These are phyloP conservation scores for Apis cerana DNA, from an alignment of 1,140 invertebrate genomes.

Conservation along the genomic window DNA sequence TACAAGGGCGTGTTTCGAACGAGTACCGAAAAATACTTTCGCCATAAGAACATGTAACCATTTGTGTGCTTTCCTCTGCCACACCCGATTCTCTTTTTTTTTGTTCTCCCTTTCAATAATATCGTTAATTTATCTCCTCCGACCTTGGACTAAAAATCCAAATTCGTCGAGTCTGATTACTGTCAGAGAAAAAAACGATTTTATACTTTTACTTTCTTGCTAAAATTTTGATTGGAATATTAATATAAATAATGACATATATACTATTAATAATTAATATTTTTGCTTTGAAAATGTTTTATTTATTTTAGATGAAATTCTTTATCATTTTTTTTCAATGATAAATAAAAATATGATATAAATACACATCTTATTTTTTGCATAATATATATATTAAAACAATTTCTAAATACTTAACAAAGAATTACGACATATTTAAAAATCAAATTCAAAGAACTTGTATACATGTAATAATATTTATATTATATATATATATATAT, in stretches of 20 bases:
- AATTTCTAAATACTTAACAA: not conserved
- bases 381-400: not conserved
- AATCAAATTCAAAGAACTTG: too few relatives aligned
- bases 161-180: conserved; percentile 14
- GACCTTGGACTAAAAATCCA: conserved; percentile 48
- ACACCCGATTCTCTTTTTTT: conserved; percentile 17
- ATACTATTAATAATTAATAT: too few relatives aligned
- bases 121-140: conserved; percentile 15
- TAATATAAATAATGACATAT: not conserved
- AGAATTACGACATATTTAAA: too few relatives aligned
- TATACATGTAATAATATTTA: too few relatives aligned
- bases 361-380: not conserved
- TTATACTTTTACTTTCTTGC: not conserved
- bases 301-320: not conserved
- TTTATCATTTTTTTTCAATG: not conserved
- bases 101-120: conserved; percentile 11
- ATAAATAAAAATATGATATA: not conserved
- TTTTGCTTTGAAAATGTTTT: not conserved
- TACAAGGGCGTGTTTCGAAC: conserved; percentile 39
- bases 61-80: conserved; percentile 21
- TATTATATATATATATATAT: too few relatives aligned
- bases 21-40: conserved; percentile 36
- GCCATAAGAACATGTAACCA: conserved; percentile 23
- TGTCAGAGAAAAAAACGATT: not conserved
- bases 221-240: not conserved